Base-by-base conservation (phyloP, 2,888 invertebrate species). In the Drosophila greeni region DNA sequence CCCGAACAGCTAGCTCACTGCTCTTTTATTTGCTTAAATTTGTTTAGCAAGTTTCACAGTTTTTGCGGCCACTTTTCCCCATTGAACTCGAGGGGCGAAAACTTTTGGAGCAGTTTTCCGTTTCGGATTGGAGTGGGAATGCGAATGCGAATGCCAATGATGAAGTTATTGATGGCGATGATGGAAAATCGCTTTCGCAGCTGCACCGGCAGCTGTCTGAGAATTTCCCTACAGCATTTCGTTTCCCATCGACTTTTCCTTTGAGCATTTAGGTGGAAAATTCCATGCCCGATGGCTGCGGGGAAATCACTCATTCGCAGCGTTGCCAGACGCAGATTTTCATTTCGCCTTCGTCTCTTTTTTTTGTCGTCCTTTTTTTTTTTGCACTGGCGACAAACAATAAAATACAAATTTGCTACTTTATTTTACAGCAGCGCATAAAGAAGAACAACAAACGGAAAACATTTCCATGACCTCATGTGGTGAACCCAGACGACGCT, bases 401-500 rank as follows among this genome's bases (percentile, higher is more conserved):
- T 64, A 54, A 71, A 58, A 71, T 71, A 71, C 72, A 69, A 69
- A 69, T 71, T 69, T 70, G 52, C 56, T 64, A 57, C 69, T 64
- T 71, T 70, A 70, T 70, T 69, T 69, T 70, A 57, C 71, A 70
- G 71, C 65, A 57, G 37, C 66, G 71, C 62, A 62, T 62, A 62
- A 62, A 62, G 66, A 65, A 52, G 43, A 62, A 62, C 66, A 62
- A 65, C 62, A 70, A 71, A 54, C 47, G 57, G 45, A 69, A 71
- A 57, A 52, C 66, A 69, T 71, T 69, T 65, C 45, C 72, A 71
- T 69, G 69, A 69, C 69, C 72, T 71, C 69, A 69, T 69, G 72
- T 53, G 72, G 72, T 66, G 69, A 53, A 51, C 47, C 47, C 72
- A 71, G 55, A 52, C 55, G 55, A 54, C 43, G 23, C 45, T 1